Base-by-base conservation (phyloP, 2,113 vertebrate genomes). In the Vombatus ursinus region DNA sequence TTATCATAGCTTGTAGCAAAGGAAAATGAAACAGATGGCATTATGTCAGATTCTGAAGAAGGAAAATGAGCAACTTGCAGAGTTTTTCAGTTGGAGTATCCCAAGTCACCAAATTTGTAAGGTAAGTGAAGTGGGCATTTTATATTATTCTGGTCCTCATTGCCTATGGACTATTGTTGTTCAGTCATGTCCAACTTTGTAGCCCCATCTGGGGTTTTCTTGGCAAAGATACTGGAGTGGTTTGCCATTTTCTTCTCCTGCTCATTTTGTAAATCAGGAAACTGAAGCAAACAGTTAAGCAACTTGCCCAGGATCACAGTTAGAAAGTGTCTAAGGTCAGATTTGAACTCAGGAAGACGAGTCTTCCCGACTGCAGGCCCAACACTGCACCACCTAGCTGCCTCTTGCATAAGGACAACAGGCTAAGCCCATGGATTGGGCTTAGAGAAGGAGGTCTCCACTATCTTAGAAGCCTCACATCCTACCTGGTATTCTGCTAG, bases 11-110 rank as follows among this genome's bases (percentile, higher is more conserved):
- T 95, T 61, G 6, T 95, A 53, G 31, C 28, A 94, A 91, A 37
- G 68, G 95, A 96, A 96, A 51, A 91, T 61, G 51, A 92, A 50
- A 92, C 53, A 97, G 91, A 93, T 25, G 19, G 89, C 51, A 93
- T 14, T 8, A 95, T 28, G 89, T 95, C 90, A 92, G 47, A 93
- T 53, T 10, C 44, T 91, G 49, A 96, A 95, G 48, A 77, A 95
- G 77, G 91, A 90, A 97, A 97, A 91, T 54, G 94, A 94, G 44
- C 61, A 92, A 90, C 28, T 92, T 49, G 50, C 94, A 77, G 91
- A 92, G 24, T 89, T 92, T 57, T 91, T 54, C 93, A 94, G 28
- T 37, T 37, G 49, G 95, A 91, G 12, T 52, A 92, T 92, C 4
- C 57, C 57, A 95, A 94, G 91, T 57, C 8, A 57, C 37, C 93